Evolutionary conservation across 2,888 invertebrate genomes (phyloP).

Genomic region (Pardosa pseudoannulata): DNA sequence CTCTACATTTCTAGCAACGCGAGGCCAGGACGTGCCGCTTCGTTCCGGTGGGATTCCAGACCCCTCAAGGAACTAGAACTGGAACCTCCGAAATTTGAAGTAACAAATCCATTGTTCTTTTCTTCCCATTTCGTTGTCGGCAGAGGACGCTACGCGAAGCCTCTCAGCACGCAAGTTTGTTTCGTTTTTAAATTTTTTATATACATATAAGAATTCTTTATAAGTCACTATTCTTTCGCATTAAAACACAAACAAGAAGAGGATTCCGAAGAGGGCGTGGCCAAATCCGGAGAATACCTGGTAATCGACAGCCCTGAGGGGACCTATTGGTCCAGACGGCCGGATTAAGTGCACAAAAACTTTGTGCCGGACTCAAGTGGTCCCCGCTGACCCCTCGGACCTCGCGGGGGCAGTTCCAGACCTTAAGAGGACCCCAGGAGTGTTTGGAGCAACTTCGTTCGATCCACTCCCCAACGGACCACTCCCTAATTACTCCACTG

Average conservation of each 20-base stretch:
- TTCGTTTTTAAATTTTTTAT: no score
- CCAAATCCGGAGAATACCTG: conserved; percentile 13
- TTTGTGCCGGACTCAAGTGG: conserved; percentile 69
- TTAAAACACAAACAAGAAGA: conserved; percentile 44
- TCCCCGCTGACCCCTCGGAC: conserved; percentile 46
- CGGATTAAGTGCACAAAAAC: conserved; percentile 67
- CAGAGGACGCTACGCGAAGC: no score
- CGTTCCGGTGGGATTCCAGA: no score
- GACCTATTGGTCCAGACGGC: conserved; percentile 60
- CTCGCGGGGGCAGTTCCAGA: conserved; percentile 53
- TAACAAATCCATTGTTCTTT: no score
- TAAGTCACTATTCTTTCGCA: conserved; percentile 1
- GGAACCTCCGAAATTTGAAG: no score
- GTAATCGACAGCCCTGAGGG: conserved; percentile 67
- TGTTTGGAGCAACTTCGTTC: conserved; percentile 17
- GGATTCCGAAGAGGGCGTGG: conserved; percentile 46
- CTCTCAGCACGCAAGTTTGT: no score
- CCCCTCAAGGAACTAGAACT: no score
- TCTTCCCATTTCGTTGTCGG: no score
- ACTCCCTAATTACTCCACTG: conserved; percentile 62
- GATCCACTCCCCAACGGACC: conserved; percentile 54
- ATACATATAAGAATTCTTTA: no score
- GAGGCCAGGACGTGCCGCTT: no score
- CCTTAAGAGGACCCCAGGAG: conserved; percentile 59
- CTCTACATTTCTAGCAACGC: no score